phyloP scores from a whole-genome alignment of 2,113 vertebrate species.

The Pristiophorus japonicus region DNA sequence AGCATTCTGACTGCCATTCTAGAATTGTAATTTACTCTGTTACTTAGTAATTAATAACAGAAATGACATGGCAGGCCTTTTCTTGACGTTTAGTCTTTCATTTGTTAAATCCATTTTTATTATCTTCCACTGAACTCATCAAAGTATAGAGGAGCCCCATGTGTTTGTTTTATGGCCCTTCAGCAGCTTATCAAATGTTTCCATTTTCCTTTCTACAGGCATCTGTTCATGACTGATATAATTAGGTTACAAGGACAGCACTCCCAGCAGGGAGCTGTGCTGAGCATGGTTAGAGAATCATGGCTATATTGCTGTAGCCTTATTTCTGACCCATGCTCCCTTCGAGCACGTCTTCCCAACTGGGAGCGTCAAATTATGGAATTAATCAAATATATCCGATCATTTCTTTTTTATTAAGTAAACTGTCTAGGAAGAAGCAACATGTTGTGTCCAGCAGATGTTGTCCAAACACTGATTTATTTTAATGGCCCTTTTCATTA shows the following conservation, averaged over 20 bases:
- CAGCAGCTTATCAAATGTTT: conserved; percentile 20
- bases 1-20: not conserved
- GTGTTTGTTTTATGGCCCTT: conserved; percentile 29
- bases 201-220: conserved; percentile 15
- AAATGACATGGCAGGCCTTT: not conserved
- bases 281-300: not conserved
- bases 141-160: conserved; percentile 12
- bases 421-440: not conserved
- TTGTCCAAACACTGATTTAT: conserved; percentile 7
- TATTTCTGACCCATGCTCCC: not conserved
- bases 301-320: not conserved
- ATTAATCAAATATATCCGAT: conserved; percentile 6
- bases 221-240: conserved; percentile 16
- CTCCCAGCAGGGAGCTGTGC: not conserved
- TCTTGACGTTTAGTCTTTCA: conserved; percentile 3
- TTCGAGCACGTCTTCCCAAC: not conserved
- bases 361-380: not conserved
- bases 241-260: not conserved
- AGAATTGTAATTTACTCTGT: not conserved
- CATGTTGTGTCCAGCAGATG: not conserved
- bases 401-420: not conserved
- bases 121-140: conserved; percentile 16
- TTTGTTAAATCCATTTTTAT: conserved; percentile 24
- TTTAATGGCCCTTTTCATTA: not conserved
- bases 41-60: not conserved